Evolutionary conservation across 2,888 invertebrate species (phyloP), one percentile per base, ranked within the genome.

Genomic region (Petrolisthes cinctipes): DNA sequence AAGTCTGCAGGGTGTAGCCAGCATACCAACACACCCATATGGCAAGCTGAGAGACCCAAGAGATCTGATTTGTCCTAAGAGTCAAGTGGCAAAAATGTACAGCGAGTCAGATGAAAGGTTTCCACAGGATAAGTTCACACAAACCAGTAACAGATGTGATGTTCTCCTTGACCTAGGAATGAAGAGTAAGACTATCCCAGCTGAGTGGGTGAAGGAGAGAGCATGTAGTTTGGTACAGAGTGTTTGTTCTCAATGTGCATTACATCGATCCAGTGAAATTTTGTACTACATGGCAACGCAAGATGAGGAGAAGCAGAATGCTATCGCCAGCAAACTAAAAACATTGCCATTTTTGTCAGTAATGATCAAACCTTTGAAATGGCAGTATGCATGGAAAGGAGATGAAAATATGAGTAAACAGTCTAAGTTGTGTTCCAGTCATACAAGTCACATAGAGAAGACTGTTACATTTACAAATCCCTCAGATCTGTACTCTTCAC

Each of bases 51-150:
- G 20, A 78, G 11, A n/a, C 54, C 82, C 82, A 5, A 6, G 14
- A 7, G 53, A 86, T 4, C 82, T 86, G 20, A 56, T 86, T 57
- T n/a, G 56, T 4, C 86, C 82, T 17, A 56, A 17, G 37, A 4
- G 7, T 9, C 14, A 17, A 68, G 20, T 78, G 54, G 82, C 86
- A 54, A 5, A 3, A 20, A 51, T 86, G 76, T 86, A 71, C 23
- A 14, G 23, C 51, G 78, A n/a, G 11, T n/a, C 14, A 17, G 86
- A 86, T 86, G 82, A 86, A 23, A 80, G 86, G n/a, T 86, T 86
- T 51, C 86, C 86, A 54, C 9, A 53, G n/a, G n/a, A 76, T 3
- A n/a, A 51, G 6, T 82, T 86, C 53, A n/a, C 54, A 20, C 51
- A 86, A 20, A 9, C 17, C 56, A 4, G 6, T n/a, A 4, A 23